Evolutionary conservation across 2,113 vertebrate genomes (phyloP), one percentile per base, ranked within the genome.

Genomic region (Varanus salvator): DNA sequence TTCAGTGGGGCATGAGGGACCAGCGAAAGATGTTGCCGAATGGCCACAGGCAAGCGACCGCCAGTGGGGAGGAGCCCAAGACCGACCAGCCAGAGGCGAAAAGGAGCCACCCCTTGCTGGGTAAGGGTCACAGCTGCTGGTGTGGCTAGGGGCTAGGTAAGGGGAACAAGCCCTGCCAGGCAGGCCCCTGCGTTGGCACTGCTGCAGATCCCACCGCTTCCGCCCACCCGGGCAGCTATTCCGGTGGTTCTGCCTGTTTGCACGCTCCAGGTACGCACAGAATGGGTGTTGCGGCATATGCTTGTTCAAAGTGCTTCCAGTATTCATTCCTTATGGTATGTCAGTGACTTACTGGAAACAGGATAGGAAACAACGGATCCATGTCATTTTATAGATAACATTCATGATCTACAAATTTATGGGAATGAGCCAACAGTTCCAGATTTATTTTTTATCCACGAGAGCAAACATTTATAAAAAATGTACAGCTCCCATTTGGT

Each of bases 1-100:
- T 97, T 89, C 96, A 96, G 17, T 96, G 94, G 85, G 92, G 93
- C 85, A 0, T 96, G 93, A 94, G 91, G 75, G 89, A 84, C 72
- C 89, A 92, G 89, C 95, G 88, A 87, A 93, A 85, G 60, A 90
- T 0, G 0, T 14, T 90, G 27, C 44, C 91, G 48, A 91, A 60
- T 57, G 80, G 87, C 50, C 94, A 95, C 12, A 15, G 82, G 44
- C 89, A 84, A 0, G 89, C 95, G 69, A 94, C 89, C 66, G 88
- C 86, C 89, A 91, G 82, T 54, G 90, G 87, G 91, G 92, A 96
- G 87, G 84, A 54, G 3, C 17, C 3, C 44, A 31, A 14, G 0
- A 5, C 80, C 2, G 27, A 93, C 64, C 92, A 93, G 76, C 5
- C 1, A 23, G 90, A 87, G 48, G 15, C 21, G 54, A 34, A 68